These are phyloP conservation scores for Melitaea cinxia DNA, from an alignment of 1,140 invertebrate species.

Conservation along the genomic window DNA sequence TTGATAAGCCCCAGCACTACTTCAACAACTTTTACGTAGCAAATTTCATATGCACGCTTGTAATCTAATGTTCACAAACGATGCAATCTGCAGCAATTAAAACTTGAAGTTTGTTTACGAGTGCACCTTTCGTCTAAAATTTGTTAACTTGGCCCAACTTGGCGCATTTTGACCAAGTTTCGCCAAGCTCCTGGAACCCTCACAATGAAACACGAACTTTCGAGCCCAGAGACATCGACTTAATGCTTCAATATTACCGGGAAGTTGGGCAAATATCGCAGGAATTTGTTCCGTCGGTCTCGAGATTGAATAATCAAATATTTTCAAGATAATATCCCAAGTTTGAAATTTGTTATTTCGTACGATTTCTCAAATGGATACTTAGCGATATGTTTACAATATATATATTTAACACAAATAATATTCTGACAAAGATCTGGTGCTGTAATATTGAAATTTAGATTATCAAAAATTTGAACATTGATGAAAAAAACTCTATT, in stretches of 20 bases:
- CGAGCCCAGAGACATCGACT: slow-evolving; percentile 15
- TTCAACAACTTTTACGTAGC: slow-evolving; percentile 17
- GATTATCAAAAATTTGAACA: too few species aligned
- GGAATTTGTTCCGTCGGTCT: slow-evolving; percentile 1
- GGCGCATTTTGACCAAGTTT: slow-evolving; percentile 18
- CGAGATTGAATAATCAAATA: not conserved
- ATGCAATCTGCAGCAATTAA: slow-evolving; percentile 64
- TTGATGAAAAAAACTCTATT: too few species aligned
- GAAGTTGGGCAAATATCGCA: slow-evolving; percentile 15
- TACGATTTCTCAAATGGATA: too few species aligned
- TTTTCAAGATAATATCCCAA: not conserved
- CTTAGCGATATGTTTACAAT: too few species aligned
- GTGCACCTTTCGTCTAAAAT: slow-evolving; percentile 59
- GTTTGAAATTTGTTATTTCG: not conserved
- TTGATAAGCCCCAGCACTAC: not conserved
- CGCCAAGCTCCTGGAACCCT: slow-evolving; percentile 21
- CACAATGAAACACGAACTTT: slow-evolving; percentile 34
- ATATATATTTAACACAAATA: too few species aligned
- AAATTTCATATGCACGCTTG: slow-evolving; percentile 22
- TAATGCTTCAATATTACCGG: slow-evolving; percentile 19
- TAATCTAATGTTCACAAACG: slow-evolving; percentile 26
- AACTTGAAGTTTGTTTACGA: slow-evolving; percentile 63
- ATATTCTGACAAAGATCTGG: too few species aligned
- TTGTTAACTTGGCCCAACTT: slow-evolving; percentile 45
- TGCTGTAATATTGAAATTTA: too few species aligned